Base-by-base conservation (phyloP, 2,113 vertebrate genomes). In the Scophthalmus maximus region DNA sequence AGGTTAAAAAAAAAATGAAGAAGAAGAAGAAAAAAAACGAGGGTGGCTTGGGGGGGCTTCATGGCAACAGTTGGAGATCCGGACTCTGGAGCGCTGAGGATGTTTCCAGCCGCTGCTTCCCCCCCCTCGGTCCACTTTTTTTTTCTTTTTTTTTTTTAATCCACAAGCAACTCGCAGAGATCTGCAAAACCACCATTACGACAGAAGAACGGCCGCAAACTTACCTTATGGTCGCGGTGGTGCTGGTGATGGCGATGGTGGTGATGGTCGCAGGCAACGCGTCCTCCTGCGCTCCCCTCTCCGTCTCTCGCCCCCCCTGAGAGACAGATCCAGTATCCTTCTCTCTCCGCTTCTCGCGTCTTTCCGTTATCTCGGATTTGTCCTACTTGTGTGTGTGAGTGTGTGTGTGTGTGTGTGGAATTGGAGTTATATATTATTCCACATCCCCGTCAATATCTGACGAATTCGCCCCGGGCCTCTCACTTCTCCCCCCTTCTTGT, bases 11-110 rank as follows among this genome's bases (percentile, higher is more conserved):
- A n/a, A n/a, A n/a, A n/a, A n/a, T n/a, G n/a, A n/a, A n/a, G n/a
- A n/a, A n/a, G n/a, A n/a, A n/a, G n/a, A 34, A 26, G 34, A 11
- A 36, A 20, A 32, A 73, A 67, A 23, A 30, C 4, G 30, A 14
- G 6, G 6, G 27, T 25, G 29, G 53, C 56, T 20, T 71, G 6
- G 6, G 27, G 29, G 29, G 53, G 59, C 23, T 71, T 68, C 47
- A 6, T 75, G 86, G 90, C 91, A 94, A 93, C 92, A 94, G 93
- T 93, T 93, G 91, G 88, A 90, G 81, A 74, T 50, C 67, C 56
- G 34, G 76, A 61, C 44, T 47, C 62, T 56, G 63, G 23, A n/a
- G n/a, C 34, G 64, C 36, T 68, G 71, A 40, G 61, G 49, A 74
- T 73, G 73, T 78, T 65, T 64, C 70, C 60, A 27, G 7, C 61